A percentile compares a stretch with the other conserved stretches of the same genome.
These are phyloP conservation scores for Trogon surrucura DNA, from an alignment of 2,113 vertebrate species.

Conservation along the genomic window DNA sequence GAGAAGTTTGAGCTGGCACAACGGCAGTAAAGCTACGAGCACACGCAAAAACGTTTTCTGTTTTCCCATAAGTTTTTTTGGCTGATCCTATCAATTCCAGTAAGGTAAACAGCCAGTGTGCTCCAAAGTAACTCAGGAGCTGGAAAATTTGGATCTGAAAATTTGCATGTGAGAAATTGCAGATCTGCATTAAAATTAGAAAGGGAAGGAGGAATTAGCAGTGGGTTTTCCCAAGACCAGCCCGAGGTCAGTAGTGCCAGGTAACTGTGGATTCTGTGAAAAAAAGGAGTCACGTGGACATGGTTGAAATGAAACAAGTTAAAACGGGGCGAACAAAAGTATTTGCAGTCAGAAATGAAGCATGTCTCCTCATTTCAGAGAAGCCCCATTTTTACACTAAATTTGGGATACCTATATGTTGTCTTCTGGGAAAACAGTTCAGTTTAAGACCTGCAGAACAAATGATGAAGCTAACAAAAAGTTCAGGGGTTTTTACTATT, in stretches of 20 bases:
- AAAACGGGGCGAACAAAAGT: not conserved
- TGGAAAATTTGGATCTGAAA: slow-evolving; percentile 9
- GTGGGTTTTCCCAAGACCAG: slow-evolving; percentile 22
- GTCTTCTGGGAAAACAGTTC: not conserved
- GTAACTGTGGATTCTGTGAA: not conserved
- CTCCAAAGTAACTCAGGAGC: not conserved
- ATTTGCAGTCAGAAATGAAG: not conserved
- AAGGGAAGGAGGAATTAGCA: slow-evolving; percentile 45
- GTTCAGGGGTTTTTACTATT: not conserved
- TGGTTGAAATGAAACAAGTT: not conserved
- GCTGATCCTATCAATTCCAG: slow-evolving; percentile 28
- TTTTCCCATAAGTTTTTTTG: slow-evolving; percentile 47
- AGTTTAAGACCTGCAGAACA: not conserved
- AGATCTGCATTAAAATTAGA: slow-evolving; percentile 39
- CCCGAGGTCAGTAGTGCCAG: not conserved
- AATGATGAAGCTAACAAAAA: not conserved
- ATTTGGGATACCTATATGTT: not conserved
- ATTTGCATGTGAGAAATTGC: slow-evolving; percentile 41
- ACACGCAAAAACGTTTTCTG: not conserved
- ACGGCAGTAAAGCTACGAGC: not conserved
- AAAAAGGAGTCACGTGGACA: not conserved
- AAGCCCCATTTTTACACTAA: rapidly evolving
- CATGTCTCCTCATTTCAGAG: not conserved
- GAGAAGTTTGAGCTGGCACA: not conserved
- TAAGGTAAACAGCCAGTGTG: not conserved